Percentiles rank a stretch among this genome's conserved stretches.
Evolutionary conservation across 53 echinoderm and acorn worm genomes (phyloP).

Genomic region (Holothuria leucospilota): DNA sequence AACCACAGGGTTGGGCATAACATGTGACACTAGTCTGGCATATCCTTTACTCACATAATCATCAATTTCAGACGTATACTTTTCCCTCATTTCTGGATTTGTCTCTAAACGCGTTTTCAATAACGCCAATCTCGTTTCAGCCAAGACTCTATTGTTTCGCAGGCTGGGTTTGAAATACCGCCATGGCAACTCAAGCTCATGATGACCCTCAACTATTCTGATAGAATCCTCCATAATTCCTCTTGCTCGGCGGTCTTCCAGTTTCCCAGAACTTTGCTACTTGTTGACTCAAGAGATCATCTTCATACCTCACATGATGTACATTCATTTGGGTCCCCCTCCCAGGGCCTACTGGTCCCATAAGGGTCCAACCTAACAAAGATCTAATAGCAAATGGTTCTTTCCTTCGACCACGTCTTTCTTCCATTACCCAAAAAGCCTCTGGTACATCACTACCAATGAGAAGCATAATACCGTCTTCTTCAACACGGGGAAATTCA

Average conservation of each 20-base stretch:
- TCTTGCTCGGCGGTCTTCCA: too few species aligned
- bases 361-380: too few species aligned
- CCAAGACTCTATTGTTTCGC: constrained; percentile 38
- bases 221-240: too few species aligned
- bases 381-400: constrained; percentile 45
- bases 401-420: constrained; percentile 37
- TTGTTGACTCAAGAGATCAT: too few species aligned
- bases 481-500: constrained; percentile 15
- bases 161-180: background rate
- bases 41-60: constrained; percentile 50
- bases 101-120: constrained; percentile 1
- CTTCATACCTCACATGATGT: background rate
- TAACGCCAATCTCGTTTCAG: constrained; percentile 29
- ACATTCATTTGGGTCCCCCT: background rate
- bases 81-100: background rate
- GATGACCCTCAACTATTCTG: constrained; percentile 34
- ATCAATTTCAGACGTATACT: constrained; percentile 17
- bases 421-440: constrained; percentile 47
- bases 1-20: too few species aligned
- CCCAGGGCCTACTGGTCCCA: background rate
- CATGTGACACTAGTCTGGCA: constrained; percentile 23
- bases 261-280: too few species aligned
- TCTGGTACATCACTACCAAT: constrained; percentile 47
- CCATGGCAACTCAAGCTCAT: constrained; percentile 3
- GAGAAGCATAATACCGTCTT: constrained; percentile 1